Conservation (phyloP, 2,888 invertebrate genomes). For the Ernsta delagoae region DNA sequence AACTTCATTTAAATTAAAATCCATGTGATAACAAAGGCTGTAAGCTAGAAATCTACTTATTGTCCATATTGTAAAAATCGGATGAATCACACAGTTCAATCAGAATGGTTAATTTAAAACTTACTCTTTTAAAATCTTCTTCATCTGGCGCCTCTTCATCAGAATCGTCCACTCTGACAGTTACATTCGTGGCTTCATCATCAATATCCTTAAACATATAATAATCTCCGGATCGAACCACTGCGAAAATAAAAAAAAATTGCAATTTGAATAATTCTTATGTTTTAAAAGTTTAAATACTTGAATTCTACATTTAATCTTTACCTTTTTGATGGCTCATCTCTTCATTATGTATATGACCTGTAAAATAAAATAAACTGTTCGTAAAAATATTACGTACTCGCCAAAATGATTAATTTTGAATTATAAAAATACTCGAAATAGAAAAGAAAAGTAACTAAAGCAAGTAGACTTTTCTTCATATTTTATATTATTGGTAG, state of each 20-base stretch:
- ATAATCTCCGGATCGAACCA: conserved; percentile 2
- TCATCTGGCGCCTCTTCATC: not conserved
- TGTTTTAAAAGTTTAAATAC: no score
- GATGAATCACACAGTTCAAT: not conserved
- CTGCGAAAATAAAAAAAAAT: not conserved
- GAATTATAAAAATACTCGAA: not conserved
- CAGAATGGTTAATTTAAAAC: not conserved
- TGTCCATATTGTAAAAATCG: no score
- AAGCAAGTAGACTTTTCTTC: no score
- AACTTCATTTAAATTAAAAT: no score
- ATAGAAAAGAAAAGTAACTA: no score
- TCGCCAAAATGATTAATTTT: not conserved
- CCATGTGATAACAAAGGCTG: no score
- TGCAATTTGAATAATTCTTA: no score
- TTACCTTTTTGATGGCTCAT: conserved; percentile 3
- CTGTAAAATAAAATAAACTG: not conserved
- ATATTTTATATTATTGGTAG: no score
- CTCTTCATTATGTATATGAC: not conserved
- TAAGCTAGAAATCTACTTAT: not conserved
- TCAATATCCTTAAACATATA: conserved; percentile 7
- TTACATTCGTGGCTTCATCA: not conserved
- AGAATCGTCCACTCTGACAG: not conserved
- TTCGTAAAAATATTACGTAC: not conserved
- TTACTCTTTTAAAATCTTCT: not conserved
- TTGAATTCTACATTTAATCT: not conserved